phyloP scores from a whole-genome alignment of 2,797 vertebrate species.

The Tapirus indicus region DNA sequence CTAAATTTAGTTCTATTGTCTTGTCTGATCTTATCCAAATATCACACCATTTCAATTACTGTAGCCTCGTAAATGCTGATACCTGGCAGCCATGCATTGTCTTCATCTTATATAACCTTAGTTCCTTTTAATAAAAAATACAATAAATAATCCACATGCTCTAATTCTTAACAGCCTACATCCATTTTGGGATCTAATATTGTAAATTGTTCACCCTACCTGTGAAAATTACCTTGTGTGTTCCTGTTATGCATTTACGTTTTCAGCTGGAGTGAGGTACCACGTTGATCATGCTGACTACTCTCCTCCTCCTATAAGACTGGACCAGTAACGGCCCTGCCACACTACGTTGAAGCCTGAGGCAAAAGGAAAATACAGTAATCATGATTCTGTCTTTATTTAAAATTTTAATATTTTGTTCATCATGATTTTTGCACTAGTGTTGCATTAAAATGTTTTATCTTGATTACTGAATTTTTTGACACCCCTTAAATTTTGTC shows the following conservation, averaged over 20 bases:
- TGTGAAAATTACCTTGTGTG: background rate
- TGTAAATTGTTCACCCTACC: background rate
- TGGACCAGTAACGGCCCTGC: background rate
- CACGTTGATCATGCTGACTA: background rate
- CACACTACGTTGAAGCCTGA: background rate
- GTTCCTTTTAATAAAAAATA: conserved; percentile 27
- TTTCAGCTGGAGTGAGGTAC: background rate
- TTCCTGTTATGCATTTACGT: background rate
- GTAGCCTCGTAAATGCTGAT: background rate
- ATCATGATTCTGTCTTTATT: background rate
- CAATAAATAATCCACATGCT: background rate
- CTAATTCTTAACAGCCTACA: background rate
- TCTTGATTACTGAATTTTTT: background rate
- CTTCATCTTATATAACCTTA: background rate
- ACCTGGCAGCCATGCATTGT: background rate
- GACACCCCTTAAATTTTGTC: background rate
- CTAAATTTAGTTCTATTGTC: background rate
- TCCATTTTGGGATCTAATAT: background rate
- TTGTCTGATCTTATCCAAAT: background rate
- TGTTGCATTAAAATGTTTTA: background rate
- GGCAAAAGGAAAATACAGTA: background rate
- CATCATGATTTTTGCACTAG: background rate
- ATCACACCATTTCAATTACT: background rate
- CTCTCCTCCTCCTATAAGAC: background rate
- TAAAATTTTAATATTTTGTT: background rate